These are phyloP conservation scores for Nasonia longicornis DNA, from an alignment of 1,140 invertebrate genomes.

Conservation along the genomic window DNA sequence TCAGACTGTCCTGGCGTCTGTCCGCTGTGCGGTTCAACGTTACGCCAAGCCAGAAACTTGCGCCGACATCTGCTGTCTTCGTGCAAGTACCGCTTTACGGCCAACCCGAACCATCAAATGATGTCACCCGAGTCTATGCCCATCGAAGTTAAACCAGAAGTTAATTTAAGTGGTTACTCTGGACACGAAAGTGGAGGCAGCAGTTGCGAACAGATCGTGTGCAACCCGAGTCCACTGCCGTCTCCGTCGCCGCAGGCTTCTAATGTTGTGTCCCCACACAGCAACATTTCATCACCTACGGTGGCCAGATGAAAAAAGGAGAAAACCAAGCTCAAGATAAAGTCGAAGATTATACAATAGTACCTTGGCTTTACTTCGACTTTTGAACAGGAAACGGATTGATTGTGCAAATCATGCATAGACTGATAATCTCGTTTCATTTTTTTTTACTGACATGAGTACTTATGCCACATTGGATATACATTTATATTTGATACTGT, in stretches of 20 bases:
- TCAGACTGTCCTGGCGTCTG: constrained; percentile 75
- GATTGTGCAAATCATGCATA: constrained; percentile 24
- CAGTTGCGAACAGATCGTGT: constrained; percentile 65
- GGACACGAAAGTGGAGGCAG: constrained; percentile 58
- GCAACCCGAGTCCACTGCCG: constrained; percentile 63
- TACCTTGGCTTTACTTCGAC: constrained; percentile 12
- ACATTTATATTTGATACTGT: constrained; percentile 40
- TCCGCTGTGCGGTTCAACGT: constrained; percentile 73
- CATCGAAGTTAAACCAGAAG: constrained; percentile 64
- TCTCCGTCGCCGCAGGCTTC: constrained; percentile 58
- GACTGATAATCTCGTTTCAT: constrained; percentile 43
- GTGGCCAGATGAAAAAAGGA: constrained; percentile 63
- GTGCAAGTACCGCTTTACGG: constrained; percentile 65
- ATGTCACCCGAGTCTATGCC: constrained; percentile 53
- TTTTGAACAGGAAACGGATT: constrained; percentile 34
- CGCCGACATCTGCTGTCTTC: constrained; percentile 70
- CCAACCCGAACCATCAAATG: constrained; percentile 54
- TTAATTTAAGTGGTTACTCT: constrained; percentile 57
- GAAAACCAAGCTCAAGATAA: constrained; percentile 44
- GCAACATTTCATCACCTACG: constrained; percentile 61
- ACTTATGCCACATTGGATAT: constrained; percentile 40
- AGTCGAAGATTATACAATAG: constrained; percentile 41
- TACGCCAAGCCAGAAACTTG: constrained; percentile 72
- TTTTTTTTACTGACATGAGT: constrained; percentile 23
- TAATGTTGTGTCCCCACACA: constrained; percentile 58